Evolutionary conservation across 2,888 invertebrate genomes (phyloP), one percentile per base, ranked within the genome.

Genomic region (Caenorhabditis sp.): DNA sequence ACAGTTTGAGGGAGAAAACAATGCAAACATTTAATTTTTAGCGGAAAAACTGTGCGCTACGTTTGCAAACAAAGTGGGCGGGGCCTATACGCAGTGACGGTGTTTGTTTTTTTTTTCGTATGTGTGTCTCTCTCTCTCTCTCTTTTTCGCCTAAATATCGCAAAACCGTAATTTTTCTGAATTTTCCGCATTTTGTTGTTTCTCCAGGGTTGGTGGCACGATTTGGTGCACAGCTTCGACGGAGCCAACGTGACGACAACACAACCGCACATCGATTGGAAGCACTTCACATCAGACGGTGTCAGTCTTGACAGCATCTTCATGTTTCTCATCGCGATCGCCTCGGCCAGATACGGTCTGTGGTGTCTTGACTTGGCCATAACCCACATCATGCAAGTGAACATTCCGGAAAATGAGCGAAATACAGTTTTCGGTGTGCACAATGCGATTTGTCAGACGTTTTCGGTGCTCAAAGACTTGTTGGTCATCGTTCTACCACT

Each of bases 311-410:
- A 53, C 0, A 79, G 79, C 24, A 84, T 85, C n/a, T 77, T 83
- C 62, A 77, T 79, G 14, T 85, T 84, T 61, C 73, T 85, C 36
- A 76, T 80, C 17, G 84, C 83, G n/a, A 80, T 84, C 43, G 79
- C 84, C 0, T 64, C 77, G 2, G 83, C 83, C 0, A 66, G 84
- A 71, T 83, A 77, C n/a, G 78, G 84, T 62, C 69, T 84, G 14
- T 80, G 85, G 85, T 80, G 83, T 66, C 73, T 82, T 10, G 85
- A 85, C 69, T 77, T 85, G 0, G 77, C 82, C 5, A 84, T 85
- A n/a, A 85, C 82, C 2, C 85, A 85, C 59, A 80, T 85, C 8
- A 84, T 85, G 84, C 85, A 85, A 59, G 79, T 83, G 2, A 69
- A 66, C 0, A 76, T 85, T 6, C 68, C 77, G 0, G 84, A 84